Evolutionary conservation across 2,797 vertebrate species (phyloP).

Genomic region (Leptodactylus fallax): DNA sequence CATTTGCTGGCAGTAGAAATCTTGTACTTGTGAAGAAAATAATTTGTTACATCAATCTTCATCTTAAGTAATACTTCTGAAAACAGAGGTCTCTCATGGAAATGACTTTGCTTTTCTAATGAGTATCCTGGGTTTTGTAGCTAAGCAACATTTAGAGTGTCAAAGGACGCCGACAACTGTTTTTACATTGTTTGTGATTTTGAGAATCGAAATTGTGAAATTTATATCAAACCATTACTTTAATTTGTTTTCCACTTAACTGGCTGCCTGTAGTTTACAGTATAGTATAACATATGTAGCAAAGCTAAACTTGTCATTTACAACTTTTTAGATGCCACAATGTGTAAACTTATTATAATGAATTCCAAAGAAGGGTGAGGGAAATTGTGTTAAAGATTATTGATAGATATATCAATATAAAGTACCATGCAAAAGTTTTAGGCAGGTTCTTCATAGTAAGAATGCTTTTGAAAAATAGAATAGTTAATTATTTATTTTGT

Average conservation of each 20-base stretch:
- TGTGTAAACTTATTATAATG: too few relatives aligned
- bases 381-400: too few relatives aligned
- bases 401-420: too few relatives aligned
- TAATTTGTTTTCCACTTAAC: not conserved
- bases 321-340: too few relatives aligned
- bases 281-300: not conserved
- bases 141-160: constrained; percentile 13
- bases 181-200: not conserved
- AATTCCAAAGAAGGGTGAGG: too few relatives aligned
- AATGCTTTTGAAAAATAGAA: too few relatives aligned
- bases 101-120: not conserved
- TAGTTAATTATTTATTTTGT: too few relatives aligned
- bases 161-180: not conserved
- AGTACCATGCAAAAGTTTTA: too few relatives aligned
- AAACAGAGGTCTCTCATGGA: not conserved
- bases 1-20: not conserved
- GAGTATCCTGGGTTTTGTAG: constrained; percentile 23
- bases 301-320: not conserved
- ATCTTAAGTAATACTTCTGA: not conserved
- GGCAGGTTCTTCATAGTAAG: too few relatives aligned
- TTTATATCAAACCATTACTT: not conserved
- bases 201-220: not conserved
- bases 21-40: not conserved
- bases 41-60: constrained; percentile 12
- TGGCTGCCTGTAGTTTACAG: not conserved